These are phyloP conservation scores for Brachypodius melanocephalos DNA, from an alignment of 2,113 vertebrate genomes.

Conservation along the genomic window DNA sequence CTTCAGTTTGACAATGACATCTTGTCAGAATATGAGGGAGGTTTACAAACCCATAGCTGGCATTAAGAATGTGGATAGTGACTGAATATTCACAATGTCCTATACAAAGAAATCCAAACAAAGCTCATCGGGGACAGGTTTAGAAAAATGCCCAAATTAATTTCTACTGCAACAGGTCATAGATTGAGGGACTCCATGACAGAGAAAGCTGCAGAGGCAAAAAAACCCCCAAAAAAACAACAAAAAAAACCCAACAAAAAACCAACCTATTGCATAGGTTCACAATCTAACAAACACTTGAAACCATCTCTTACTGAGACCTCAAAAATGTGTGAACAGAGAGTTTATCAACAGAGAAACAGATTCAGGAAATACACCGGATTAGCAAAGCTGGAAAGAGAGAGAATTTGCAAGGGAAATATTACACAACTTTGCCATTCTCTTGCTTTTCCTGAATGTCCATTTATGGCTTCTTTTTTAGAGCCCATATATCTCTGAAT, in stretches of 20 bases:
- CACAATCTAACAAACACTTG: background rate
- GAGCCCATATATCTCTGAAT: background rate
- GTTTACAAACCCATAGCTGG: background rate
- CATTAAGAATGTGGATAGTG: background rate
- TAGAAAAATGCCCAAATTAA: background rate
- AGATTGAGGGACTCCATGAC: background rate
- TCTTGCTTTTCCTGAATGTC: background rate
- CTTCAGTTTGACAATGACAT: background rate
- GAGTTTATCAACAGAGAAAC: background rate
- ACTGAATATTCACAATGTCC: background rate
- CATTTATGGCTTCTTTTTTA: background rate
- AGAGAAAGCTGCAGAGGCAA: background rate
- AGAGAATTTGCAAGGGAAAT: background rate
- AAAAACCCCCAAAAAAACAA: too few species aligned
- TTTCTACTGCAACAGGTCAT: background rate
- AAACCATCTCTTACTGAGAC: background rate
- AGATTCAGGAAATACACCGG: background rate
- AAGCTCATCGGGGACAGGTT: background rate
- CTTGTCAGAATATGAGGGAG: background rate
- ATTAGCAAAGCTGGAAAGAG: background rate
- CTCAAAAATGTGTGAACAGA: background rate
- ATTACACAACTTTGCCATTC: background rate
- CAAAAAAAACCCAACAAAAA: too few species aligned
- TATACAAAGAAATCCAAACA: background rate
- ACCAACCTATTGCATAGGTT: background rate